A percentile compares a stretch with the other conserved stretches of the same genome.
Evolutionary conservation across 2,888 invertebrate species (phyloP).

Genomic region (Tetranychus piercei): DNA sequence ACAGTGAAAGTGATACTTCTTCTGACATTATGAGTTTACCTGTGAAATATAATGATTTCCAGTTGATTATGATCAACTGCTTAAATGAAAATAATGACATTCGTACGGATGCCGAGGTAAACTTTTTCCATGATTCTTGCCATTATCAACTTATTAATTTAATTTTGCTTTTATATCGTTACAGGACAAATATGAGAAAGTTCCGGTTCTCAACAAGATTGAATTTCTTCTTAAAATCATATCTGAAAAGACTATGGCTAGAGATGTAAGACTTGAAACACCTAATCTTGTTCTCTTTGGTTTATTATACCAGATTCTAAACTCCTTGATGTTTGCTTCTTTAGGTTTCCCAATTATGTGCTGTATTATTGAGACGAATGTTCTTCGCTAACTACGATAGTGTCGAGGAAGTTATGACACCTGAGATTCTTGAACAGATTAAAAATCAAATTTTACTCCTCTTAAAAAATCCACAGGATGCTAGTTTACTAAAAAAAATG

Average conservation of each 20-base stretch:
- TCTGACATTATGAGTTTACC: not conserved
- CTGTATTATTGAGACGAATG: constrained; percentile 2
- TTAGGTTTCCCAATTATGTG: not conserved
- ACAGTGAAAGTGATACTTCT: not conserved
- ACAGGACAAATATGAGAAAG: not conserved
- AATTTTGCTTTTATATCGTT: not conserved
- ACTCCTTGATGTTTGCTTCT: not conserved
- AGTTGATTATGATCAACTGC: not conserved
- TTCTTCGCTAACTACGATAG: not conserved
- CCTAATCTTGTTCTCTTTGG: not conserved
- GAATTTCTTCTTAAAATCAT: constrained; percentile 8
- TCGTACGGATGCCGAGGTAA: constrained; percentile 9
- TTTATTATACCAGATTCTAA: too few relatives aligned
- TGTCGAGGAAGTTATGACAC: not conserved
- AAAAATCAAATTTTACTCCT: constrained; percentile 52
- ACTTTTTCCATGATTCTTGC: not conserved
- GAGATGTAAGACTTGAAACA: not conserved
- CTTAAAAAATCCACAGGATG: constrained; percentile 53
- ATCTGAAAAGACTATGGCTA: not conserved
- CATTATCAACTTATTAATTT: not conserved
- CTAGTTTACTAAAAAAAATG: constrained; percentile 64
- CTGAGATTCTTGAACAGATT: not conserved
- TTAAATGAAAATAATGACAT: constrained; percentile 9
- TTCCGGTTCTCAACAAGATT: not conserved
- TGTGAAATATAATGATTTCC: constrained; percentile 7